Conservation (phyloP, 1,140 invertebrate genomes). For the Micrasema minimum region DNA sequence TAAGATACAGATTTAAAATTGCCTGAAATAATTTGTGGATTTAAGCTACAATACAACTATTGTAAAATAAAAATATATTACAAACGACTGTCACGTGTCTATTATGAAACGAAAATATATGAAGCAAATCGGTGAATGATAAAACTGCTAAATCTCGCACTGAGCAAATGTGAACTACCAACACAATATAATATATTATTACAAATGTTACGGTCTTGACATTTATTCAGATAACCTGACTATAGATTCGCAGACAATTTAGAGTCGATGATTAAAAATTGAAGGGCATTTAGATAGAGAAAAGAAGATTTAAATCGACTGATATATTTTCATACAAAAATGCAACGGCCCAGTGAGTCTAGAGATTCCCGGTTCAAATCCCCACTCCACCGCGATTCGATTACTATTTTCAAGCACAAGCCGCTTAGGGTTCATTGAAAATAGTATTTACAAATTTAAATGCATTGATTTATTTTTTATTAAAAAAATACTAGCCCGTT, state of each 20-base stretch:
- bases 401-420: too few relatives aligned
- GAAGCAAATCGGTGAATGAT: constrained; percentile 12
- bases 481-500: too few relatives aligned
- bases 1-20: constrained; percentile 9
- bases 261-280: constrained; percentile 2
- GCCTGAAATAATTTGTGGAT: constrained; percentile 21
- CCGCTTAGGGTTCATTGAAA: too few relatives aligned
- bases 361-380: too few relatives aligned
- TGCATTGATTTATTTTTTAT: too few relatives aligned
- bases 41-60: constrained; percentile 16
- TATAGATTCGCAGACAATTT: constrained; percentile 5
- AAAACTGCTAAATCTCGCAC: constrained; percentile 9
- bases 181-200: too few relatives aligned
- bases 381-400: too few relatives aligned
- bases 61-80: constrained; percentile 15
- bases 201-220: constrained; percentile 21
- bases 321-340: too few relatives aligned
- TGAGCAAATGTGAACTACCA: too few relatives aligned
- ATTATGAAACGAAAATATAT: constrained; percentile 27
- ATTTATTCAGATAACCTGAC: constrained; percentile 4
- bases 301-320: too few relatives aligned
- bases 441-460: too few relatives aligned
- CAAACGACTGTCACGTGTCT: constrained; percentile 2
- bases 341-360: too few relatives aligned
- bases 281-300: background rate